Evolutionary conservation across 2,888 invertebrate species (phyloP).

Genomic region (Mythimna impura): DNA sequence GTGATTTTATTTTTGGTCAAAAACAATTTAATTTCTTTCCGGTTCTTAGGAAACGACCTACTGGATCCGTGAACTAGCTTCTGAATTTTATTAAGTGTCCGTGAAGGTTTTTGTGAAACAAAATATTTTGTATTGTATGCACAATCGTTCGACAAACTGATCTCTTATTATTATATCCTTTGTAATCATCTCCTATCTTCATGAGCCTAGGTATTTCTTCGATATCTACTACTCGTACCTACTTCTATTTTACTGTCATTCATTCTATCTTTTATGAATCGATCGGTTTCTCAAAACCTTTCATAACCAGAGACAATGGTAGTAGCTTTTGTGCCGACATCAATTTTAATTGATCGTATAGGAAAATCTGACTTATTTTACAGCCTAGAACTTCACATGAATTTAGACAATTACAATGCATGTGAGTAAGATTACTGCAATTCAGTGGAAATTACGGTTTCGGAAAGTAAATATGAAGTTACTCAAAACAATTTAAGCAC

Average conservation of each 20-base stretch:
- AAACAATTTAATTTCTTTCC: too few species aligned
- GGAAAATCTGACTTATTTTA: conserved; percentile 1
- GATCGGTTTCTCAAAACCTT: conserved; percentile 15
- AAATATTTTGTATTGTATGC: background rate
- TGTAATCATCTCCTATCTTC: background rate
- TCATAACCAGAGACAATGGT: background rate
- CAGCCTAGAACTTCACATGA: background rate
- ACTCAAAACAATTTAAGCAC: background rate
- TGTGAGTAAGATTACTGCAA: background rate
- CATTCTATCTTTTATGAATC: background rate
- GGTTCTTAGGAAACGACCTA: too few species aligned
- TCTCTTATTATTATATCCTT: background rate
- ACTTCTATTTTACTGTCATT: conserved; percentile 3
- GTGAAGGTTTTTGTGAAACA: too few species aligned
- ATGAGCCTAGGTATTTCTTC: too few species aligned
- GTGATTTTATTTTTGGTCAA: too few species aligned
- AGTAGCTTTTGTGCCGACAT: background rate
- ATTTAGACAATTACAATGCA: background rate
- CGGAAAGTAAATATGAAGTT: background rate
- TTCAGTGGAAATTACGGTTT: too few species aligned
- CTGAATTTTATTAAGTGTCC: too few species aligned
- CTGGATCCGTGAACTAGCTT: too few species aligned
- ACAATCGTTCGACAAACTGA: background rate
- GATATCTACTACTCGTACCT: background rate
- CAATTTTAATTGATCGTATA: background rate